Percentiles rank a stretch among this genome's conserved stretches.
phyloP scores from a whole-genome alignment of 2,113 vertebrate genomes.

The Budorcas taxicolor region DNA sequence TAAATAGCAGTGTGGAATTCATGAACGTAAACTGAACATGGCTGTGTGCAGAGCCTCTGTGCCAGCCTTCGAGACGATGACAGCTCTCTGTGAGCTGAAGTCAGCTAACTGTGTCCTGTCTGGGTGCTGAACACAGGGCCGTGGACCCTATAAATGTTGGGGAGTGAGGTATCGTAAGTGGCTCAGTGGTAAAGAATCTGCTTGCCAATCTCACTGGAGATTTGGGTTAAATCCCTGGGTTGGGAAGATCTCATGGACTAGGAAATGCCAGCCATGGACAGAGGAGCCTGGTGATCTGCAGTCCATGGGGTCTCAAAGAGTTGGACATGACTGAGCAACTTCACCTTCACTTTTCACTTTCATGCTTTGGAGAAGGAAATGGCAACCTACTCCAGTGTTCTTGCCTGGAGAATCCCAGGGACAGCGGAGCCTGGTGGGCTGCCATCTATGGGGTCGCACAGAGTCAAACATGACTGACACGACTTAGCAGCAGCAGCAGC shows the following conservation, averaged over 20 bases:
- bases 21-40: fast-evolving
- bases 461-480: not conserved
- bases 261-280: not conserved
- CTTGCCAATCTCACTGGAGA: not conserved
- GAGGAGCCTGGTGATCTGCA: not conserved
- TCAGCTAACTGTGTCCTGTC: not conserved
- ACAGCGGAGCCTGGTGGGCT: not conserved
- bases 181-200: not conserved
- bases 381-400: not conserved
- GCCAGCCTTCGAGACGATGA: not conserved
- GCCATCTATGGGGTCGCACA: not conserved
- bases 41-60: not conserved
- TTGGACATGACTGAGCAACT: not conserved
- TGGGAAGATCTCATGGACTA: not conserved
- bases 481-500: not conserved
- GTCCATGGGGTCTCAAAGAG: not conserved
- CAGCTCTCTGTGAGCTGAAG: fast-evolving
- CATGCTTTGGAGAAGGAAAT: not conserved
- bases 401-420: not conserved
- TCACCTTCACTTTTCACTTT: not conserved
- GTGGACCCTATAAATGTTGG: fast-evolving
- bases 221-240: not conserved
- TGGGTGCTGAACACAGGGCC: fast-evolving
- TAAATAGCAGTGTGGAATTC: not conserved
- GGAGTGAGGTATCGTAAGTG: not conserved